Evolutionary conservation across 2,113 vertebrate species (phyloP).

Genomic region (Ictidomys tridecemlineatus): DNA sequence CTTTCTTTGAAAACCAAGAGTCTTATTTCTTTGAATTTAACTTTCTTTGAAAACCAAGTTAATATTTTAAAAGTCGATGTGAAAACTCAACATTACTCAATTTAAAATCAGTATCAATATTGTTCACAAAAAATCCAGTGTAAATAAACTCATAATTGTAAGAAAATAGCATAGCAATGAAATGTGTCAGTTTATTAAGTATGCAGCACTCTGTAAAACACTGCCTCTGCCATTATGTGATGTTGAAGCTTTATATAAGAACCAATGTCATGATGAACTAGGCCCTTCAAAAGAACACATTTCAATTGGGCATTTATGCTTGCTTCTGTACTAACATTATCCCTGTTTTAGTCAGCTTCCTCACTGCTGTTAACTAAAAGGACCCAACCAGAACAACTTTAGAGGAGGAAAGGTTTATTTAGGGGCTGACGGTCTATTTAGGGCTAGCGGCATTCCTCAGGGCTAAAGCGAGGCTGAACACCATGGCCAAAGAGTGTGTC

Average conservation of each 20-base stretch:
- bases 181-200: background rate
- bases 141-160: conserved; percentile 20
- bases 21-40: background rate
- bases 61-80: conserved; percentile 55
- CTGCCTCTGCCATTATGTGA: background rate
- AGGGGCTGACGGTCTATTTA: too few relatives aligned
- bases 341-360: too few relatives aligned
- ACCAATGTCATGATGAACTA: background rate
- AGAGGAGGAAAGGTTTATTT: too few relatives aligned
- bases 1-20: conserved; percentile 23
- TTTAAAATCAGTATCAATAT: conserved; percentile 27
- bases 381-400: too few relatives aligned
- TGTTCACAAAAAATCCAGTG: background rate
- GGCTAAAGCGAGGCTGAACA: too few relatives aligned
- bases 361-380: too few relatives aligned
- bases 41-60: conserved; percentile 28
- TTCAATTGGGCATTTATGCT: background rate
- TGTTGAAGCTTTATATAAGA: background rate
- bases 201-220: background rate
- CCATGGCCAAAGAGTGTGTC: too few relatives aligned
- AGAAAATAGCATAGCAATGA: background rate
- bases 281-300: background rate
- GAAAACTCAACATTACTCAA: conserved; percentile 12
- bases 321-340: background rate
- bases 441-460: too few relatives aligned